Evolutionary conservation across 2,888 invertebrate species (phyloP).

Genomic region (Opisthograptis luteolata): DNA sequence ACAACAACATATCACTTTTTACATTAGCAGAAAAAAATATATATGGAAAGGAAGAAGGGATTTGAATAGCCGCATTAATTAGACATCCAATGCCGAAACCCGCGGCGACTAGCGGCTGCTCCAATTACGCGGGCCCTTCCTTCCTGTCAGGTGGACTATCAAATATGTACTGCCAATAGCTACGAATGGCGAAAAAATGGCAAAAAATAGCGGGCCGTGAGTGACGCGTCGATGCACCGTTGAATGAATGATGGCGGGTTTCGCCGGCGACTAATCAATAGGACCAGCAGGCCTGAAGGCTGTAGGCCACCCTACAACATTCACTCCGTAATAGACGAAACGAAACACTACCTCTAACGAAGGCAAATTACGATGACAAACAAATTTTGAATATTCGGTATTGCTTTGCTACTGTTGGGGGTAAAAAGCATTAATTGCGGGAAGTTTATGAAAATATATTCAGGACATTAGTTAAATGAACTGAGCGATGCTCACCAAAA

Average conservation of each 20-base stretch:
- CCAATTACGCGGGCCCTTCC: slow-evolving; percentile 71
- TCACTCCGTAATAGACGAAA: slow-evolving; percentile 58
- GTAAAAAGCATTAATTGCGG: not conserved
- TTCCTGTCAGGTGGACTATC: slow-evolving; percentile 68
- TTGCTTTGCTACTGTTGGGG: not conserved
- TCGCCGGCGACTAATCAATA: slow-evolving; percentile 57
- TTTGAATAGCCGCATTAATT: slow-evolving; percentile 53
- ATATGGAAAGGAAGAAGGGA: no score
- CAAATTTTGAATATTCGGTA: slow-evolving; percentile 15
- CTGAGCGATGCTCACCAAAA: no score
- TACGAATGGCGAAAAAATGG: slow-evolving; percentile 57
- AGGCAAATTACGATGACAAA: slow-evolving; percentile 35
- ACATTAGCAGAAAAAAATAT: no score
- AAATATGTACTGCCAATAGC: slow-evolving; percentile 67
- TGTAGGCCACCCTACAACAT: slow-evolving; percentile 50
- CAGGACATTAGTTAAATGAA: no score
- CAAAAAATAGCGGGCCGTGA: slow-evolving; percentile 45
- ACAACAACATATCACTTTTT: no score
- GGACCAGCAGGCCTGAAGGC: slow-evolving; percentile 34
- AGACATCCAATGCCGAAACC: slow-evolving; percentile 44
- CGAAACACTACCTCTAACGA: slow-evolving; percentile 45
- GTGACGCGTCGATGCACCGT: slow-evolving; percentile 60
- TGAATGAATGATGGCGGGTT: slow-evolving; percentile 73
- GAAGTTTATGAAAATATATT: no score
- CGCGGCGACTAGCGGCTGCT: slow-evolving; percentile 51